A percentile compares a stretch with the other conserved stretches of the same genome.
Conservation (phyloP, 2,113 vertebrate species). For the Colius striatus region DNA sequence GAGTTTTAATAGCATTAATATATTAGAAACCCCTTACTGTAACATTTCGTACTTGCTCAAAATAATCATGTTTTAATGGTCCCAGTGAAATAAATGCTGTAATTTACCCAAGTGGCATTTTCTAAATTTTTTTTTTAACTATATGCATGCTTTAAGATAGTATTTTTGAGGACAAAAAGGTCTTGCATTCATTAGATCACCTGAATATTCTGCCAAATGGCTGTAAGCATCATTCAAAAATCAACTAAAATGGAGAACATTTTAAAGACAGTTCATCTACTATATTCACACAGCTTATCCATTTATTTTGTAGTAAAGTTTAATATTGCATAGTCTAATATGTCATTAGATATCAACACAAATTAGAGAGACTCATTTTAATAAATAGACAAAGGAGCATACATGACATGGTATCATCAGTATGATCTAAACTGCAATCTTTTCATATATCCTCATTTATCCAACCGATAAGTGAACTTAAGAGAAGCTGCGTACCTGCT, state of each 20-base stretch:
- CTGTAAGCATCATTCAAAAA: neutral
- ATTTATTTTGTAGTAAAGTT: neutral
- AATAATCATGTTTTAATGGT: neutral
- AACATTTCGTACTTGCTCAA: neutral
- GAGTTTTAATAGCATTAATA: neutral
- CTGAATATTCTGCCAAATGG: neutral
- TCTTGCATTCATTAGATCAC: neutral
- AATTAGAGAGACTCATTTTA: neutral
- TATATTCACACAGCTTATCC: neutral
- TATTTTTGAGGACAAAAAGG: neutral
- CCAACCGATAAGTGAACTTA: neutral
- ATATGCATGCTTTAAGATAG: neutral
- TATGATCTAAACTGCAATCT: neutral
- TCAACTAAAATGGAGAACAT: neutral
- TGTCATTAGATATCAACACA: neutral
- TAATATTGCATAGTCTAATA: neutral
- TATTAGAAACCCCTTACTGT: neutral
- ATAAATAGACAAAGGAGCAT: neutral
- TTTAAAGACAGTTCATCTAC: neutral
- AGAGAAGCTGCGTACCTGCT: slow-evolving; percentile 81
- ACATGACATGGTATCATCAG: neutral
- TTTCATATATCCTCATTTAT: neutral
- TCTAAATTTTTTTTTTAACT: neutral
- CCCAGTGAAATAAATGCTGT: neutral
- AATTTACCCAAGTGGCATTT: neutral